These are phyloP conservation scores for Epizoanthus illoricatus DNA, from an alignment of 92 coral and sea anemone genomes.

Conservation along the genomic window DNA sequence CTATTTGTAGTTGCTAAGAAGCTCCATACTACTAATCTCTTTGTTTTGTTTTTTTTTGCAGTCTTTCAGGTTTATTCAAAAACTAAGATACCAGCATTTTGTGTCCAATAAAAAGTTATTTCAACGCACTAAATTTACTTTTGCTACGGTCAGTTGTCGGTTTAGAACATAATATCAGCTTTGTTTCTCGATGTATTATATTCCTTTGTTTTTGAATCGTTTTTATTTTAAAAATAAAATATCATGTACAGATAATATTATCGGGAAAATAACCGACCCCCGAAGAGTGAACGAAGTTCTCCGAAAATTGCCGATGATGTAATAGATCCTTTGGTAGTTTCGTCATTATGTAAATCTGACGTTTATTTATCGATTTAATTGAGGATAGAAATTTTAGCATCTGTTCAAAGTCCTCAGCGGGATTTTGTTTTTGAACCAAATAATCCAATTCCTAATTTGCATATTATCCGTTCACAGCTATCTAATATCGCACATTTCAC, in stretches of 20 bases:
- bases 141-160: no score
- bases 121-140: not conserved
- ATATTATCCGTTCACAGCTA: no score
- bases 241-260: no score
- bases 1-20: conserved; percentile 3
- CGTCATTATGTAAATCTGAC: not conserved
- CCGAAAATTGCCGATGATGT: not conserved
- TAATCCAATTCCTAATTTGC: not conserved
- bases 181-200: no score
- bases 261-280: no score
- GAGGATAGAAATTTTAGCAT: no score
- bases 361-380: not conserved
- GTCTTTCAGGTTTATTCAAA: not conserved
- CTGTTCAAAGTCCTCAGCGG: not conserved
- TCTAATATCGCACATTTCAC: not conserved
- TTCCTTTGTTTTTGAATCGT: not conserved
- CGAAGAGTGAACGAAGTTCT: not conserved
- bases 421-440: not conserved
- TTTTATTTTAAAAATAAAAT: not conserved
- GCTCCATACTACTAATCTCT: not conserved
- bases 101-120: not conserved
- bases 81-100: not conserved
- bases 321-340: not conserved
- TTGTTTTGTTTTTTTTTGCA: not conserved
- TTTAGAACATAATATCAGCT: no score